Base-by-base conservation (phyloP, 2,113 vertebrate species). In the Calyptomena viridis region DNA sequence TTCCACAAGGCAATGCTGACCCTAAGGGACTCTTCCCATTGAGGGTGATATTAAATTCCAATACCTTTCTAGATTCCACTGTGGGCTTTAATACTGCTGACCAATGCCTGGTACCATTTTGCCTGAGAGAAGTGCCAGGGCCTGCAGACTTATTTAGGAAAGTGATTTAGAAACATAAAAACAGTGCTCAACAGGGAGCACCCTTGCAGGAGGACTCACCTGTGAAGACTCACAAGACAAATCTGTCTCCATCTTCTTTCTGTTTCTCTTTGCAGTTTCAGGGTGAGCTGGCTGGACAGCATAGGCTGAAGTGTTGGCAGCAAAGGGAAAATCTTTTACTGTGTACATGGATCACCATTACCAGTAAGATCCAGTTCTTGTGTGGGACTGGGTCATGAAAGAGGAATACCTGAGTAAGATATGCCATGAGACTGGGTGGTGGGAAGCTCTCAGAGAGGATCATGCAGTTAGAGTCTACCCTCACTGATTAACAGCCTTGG, bases 141-240 rank as follows among this genome's bases (percentile, higher is more conserved):
- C 15, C 17, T 3, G 39, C 0, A 3, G n/a, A 53, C 0, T 0
- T 62, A 21, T 13, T 63, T 30, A 46, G 18, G 33, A 33, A 56
- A 90, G 42, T 31, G 30, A 63, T 23, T 40, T 33, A 31, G 31
- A 39, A 62, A 52, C 13, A 56, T 12, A 37, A 64, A 78, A 84
- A 35, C 84, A 39, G 31, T 14, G 30, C 28, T 64, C 68, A 28
- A 40, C 20, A 60, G 27, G 9, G 16, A 40, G 23, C 35, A 50
- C 35, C 21, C 37, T 35, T 5, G 55, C 71, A 69, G 59, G 49
- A 73, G 14, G 19, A 56, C 49, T 68, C 42, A 40, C 10, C 9
- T 0, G 0, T n/a, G 47, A 83, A 73, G 78, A 44, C 31, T 42
- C 42, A 39, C 24, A 59, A 31, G 72, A 64, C 58, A 85, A 22